phyloP scores from a whole-genome alignment of 2,888 invertebrate genomes.

The Sarcophaga caerulescens region DNA sequence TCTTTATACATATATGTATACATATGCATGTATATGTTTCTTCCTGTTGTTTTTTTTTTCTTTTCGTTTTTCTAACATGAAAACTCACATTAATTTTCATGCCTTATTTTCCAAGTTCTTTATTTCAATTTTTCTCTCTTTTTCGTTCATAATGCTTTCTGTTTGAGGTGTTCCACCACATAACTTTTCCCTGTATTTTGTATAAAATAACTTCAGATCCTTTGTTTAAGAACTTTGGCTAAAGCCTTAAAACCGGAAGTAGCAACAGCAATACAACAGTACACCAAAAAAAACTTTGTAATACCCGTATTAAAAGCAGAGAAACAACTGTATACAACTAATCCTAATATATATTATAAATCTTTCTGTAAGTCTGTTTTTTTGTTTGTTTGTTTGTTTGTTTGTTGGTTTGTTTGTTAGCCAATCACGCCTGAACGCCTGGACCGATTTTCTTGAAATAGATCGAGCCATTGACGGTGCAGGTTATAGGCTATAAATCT shows the following conservation, averaged over 20 bases:
- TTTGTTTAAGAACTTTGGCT: slow-evolving; percentile 55
- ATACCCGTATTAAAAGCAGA: not conserved
- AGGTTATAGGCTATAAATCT: no score
- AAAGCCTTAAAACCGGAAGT: slow-evolving; percentile 53
- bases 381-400: no score
- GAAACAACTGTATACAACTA: slow-evolving; percentile 10
- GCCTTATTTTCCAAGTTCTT: slow-evolving; percentile 32
- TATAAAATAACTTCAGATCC: slow-evolving; percentile 54
- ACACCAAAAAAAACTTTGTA: not conserved
- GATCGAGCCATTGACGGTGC: no score
- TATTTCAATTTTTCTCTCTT: not conserved
- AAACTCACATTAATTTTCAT: slow-evolving; percentile 52
- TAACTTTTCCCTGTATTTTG: slow-evolving; percentile 10
- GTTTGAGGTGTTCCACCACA: not conserved
- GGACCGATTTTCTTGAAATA: no score
- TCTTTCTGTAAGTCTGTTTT: no score
- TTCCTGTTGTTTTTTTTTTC: not conserved
- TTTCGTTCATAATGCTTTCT: not conserved
- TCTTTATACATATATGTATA: not conserved
- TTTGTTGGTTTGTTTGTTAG: no score
- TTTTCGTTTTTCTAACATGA: slow-evolving; percentile 27
- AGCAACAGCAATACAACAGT: slow-evolving; percentile 12
- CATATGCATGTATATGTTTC: not conserved
- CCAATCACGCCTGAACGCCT: no score
- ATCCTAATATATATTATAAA: no score